Conservation (phyloP, 2,888 invertebrate species). For the Eledone cirrhosa region DNA sequence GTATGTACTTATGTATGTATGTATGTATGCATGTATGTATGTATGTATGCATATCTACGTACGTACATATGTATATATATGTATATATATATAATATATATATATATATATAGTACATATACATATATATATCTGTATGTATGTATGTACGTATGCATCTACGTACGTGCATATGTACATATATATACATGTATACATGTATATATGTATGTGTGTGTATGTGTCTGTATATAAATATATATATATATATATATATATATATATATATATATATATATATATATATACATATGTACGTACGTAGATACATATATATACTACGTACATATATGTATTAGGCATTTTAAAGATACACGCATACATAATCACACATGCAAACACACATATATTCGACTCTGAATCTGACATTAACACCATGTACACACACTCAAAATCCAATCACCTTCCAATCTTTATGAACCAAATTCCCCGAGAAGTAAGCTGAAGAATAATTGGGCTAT, state of each 20-base stretch:
- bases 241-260: neutral
- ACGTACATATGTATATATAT: neutral
- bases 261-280: neutral
- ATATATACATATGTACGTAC: neutral
- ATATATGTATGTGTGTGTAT: neutral
- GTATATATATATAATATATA: neutral
- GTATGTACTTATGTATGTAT: neutral
- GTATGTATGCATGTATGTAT: neutral
- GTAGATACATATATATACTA: neutral
- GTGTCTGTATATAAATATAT: neutral
- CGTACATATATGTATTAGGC: neutral
- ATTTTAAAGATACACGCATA: neutral
- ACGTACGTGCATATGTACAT: neutral
- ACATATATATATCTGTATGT: neutral
- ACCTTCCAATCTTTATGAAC: too few species aligned
- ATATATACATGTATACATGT: neutral
- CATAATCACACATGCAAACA: neutral
- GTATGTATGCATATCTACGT: neutral
- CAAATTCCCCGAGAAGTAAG: too few species aligned
- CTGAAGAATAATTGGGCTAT: too few species aligned
- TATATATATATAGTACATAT: too few species aligned
- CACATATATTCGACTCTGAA: neutral
- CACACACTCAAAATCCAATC: too few species aligned
- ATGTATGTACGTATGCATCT: neutral
- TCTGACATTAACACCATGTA: too few species aligned